phyloP scores from a whole-genome alignment of 2,113 vertebrate genomes.

The Rafetus swinhoei region DNA sequence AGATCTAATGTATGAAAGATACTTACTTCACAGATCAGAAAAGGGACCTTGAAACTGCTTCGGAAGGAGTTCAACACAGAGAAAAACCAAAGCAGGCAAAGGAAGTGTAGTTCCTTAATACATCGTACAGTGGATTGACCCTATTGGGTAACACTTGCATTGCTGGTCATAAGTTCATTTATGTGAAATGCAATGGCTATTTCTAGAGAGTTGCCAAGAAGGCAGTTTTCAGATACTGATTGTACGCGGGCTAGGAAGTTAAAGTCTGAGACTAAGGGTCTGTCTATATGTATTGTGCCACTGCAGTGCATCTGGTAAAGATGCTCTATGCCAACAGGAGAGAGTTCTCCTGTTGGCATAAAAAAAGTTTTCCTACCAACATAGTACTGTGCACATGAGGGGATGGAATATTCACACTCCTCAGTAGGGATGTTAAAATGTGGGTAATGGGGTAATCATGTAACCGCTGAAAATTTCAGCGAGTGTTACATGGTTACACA shows the following conservation, averaged over 20 bases:
- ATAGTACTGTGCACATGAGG: no score
- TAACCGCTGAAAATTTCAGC: no score
- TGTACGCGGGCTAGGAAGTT: background rate
- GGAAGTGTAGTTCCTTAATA: background rate
- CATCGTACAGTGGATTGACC: no score
- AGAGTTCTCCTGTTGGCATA: no score
- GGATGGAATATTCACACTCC: no score
- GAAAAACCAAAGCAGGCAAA: background rate
- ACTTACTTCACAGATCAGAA: constrained; percentile 16
- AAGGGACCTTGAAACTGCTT: constrained; percentile 17
- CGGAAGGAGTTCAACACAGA: background rate
- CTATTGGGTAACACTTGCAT: background rate
- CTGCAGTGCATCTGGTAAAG: no score
- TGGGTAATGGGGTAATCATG: no score
- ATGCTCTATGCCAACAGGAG: no score
- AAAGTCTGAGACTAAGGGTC: background rate
- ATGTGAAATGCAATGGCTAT: background rate
- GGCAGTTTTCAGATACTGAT: background rate
- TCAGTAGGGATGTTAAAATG: no score
- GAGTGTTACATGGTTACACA: no score
- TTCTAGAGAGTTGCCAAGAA: background rate
- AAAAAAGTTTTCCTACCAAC: no score
- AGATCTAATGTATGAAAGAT: background rate
- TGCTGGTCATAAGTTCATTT: background rate
- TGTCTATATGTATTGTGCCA: no score